Percentiles rank a stretch among this genome's conserved stretches.
Conservation (phyloP, 2,113 vertebrate genomes). For the Nyctibius bracteatus region DNA sequence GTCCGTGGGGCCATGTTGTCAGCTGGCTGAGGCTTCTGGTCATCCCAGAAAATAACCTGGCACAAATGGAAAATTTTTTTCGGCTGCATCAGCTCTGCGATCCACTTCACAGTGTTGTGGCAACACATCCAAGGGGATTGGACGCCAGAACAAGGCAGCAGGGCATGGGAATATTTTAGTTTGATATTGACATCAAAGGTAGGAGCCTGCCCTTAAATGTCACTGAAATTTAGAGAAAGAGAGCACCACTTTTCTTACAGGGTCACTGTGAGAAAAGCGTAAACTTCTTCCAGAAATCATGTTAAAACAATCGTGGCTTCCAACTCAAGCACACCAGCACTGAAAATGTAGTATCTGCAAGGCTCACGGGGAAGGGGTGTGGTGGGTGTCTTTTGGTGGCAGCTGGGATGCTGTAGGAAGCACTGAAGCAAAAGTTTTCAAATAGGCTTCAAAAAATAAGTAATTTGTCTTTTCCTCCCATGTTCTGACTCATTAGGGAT, state of each 20-base stretch:
- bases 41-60: neutral
- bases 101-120: neutral
- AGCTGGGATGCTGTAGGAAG: neutral
- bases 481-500: conserved; percentile 10
- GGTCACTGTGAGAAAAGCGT: neutral
- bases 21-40: neutral
- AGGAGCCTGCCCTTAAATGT: neutral
- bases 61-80: neutral
- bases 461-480: neutral
- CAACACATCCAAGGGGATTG: neutral
- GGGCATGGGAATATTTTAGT: neutral
- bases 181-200: neutral
- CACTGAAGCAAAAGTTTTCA: neutral
- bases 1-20: neutral
- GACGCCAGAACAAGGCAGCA: neutral
- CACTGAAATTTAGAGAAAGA: neutral
- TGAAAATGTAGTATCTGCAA: neutral
- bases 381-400: neutral
- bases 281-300: neutral
- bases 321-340: neutral
- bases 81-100: neutral
- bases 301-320: neutral
- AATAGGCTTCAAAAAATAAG: neutral
- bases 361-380: neutral
- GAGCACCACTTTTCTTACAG: neutral